These are phyloP conservation scores for Scaptodrosophila lebanonensis DNA, from an alignment of 1,140 invertebrate genomes.

Conservation along the genomic window DNA sequence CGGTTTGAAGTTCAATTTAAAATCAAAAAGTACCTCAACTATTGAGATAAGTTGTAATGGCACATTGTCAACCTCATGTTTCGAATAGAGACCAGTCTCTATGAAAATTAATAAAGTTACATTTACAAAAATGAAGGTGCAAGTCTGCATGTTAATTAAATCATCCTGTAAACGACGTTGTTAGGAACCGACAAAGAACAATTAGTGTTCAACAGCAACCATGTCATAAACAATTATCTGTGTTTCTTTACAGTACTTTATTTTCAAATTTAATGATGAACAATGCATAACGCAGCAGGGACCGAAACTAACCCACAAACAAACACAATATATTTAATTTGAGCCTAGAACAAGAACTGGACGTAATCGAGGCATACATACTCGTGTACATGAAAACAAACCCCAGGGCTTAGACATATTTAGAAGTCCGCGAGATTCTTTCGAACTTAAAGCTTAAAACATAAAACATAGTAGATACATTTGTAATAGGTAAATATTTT, in stretches of 20 bases:
- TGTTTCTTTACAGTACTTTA: slow-evolving; percentile 62
- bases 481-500: slow-evolving; percentile 46
- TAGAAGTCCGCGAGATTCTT: slow-evolving; percentile 8
- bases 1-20: too few relatives aligned
- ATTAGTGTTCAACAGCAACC: slow-evolving; percentile 19
- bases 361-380: too few relatives aligned
- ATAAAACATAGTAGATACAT: slow-evolving; percentile 39
- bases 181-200: too few relatives aligned
- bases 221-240: slow-evolving; percentile 20
- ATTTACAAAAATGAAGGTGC: too few relatives aligned
- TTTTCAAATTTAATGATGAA: slow-evolving; percentile 60
- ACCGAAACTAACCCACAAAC: slow-evolving; percentile 55
- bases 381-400: too few relatives aligned
- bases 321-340: slow-evolving; percentile 44
- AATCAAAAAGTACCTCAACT: too few relatives aligned
- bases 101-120: too few relatives aligned
- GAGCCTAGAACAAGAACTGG: slow-evolving; percentile 7
- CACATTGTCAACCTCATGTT: too few relatives aligned
- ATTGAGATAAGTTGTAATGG: too few relatives aligned
- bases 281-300: slow-evolving; percentile 48
- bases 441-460: slow-evolving; percentile 44
- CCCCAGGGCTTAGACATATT: background rate
- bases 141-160: too few relatives aligned
- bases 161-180: too few relatives aligned
- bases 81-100: too few relatives aligned